Percentiles rank a stretch among this genome's conserved stretches.
Conservation (phyloP, 2,888 invertebrate species). For the Eupithecia subfuscata region DNA sequence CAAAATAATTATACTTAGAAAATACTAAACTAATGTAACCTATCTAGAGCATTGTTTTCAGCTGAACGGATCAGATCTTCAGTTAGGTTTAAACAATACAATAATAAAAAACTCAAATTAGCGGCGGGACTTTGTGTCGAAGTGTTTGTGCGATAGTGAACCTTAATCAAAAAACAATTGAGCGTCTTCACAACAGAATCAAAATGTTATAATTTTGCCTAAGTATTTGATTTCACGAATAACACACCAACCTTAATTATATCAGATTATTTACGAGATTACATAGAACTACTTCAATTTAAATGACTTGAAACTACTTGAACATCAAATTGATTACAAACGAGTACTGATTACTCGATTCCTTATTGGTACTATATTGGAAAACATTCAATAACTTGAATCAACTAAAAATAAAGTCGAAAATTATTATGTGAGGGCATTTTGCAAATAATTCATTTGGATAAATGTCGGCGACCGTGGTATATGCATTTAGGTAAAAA, state of each 20-base stretch:
- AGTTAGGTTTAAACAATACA: not conserved
- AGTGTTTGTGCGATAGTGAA: not conserved
- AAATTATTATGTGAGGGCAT: not conserved
- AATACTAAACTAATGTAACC: conserved; percentile 20
- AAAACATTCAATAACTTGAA: not conserved
- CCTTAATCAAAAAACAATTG: conserved; percentile 19
- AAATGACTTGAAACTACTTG: conserved; percentile 42
- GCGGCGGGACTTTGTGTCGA: not conserved
- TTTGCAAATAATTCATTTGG: conserved; percentile 4
- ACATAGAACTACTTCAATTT: conserved; percentile 35
- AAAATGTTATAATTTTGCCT: conserved; percentile 34
- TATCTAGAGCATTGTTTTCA: not conserved
- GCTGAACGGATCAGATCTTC: conserved; percentile 12
- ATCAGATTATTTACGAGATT: conserved; percentile 28
- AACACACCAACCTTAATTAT: conserved; percentile 32
- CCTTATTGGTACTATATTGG: conserved; percentile 24
- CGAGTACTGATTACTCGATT: conserved; percentile 23
- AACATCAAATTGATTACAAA: conserved; percentile 33
- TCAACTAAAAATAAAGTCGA: not conserved
- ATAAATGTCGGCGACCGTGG: not conserved
- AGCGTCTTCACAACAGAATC: conserved; percentile 30
- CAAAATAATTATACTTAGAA: conserved; percentile 22
- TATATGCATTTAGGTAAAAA: conserved; percentile 7
- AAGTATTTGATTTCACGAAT: conserved; percentile 19
- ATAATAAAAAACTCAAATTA: not conserved